phyloP scores from a whole-genome alignment of 2,888 invertebrate species.

The Rugalucina vietnamica region DNA sequence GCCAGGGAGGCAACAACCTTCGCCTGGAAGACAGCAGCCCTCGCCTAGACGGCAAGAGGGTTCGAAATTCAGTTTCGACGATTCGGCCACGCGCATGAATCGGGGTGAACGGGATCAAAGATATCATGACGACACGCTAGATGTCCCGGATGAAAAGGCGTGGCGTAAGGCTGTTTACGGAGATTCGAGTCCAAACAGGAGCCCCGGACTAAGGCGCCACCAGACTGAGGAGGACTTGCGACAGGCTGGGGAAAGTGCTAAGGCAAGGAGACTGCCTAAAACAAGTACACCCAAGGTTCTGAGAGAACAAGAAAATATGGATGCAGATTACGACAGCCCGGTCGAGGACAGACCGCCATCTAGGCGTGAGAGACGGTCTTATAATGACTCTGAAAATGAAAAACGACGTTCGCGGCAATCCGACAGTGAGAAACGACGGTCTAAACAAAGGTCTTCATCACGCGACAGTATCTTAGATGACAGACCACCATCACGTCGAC shows the following conservation, averaged over 20 bases:
- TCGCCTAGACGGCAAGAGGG: conserved; percentile 33
- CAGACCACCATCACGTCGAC: conserved; percentile 65
- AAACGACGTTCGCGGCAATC: conserved; percentile 61
- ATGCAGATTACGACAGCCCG: conserved; percentile 53
- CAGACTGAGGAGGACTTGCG: conserved; percentile 65
- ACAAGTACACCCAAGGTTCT: conserved; percentile 76
- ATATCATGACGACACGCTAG: conserved; percentile 63
- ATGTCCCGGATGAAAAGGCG: conserved; percentile 73
- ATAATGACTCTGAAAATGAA: conserved; percentile 57
- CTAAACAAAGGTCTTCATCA: conserved; percentile 74
- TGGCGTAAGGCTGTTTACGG: conserved; percentile 79
- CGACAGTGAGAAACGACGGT: conserved; percentile 57
- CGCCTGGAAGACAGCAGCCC: background rate
- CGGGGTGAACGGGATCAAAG: conserved; percentile 17
- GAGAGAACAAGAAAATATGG: conserved; percentile 46
- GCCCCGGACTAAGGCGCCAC: conserved; percentile 51
- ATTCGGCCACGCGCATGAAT: conserved; percentile 31
- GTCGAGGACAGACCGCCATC: conserved; percentile 49
- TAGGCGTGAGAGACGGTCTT: conserved; percentile 49
- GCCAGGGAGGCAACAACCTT: conserved; percentile 30
- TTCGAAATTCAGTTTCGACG: conserved; percentile 52
- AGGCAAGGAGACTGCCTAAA: conserved; percentile 64
- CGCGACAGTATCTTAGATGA: conserved; percentile 77
- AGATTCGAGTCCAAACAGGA: conserved; percentile 59
- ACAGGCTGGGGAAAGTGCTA: conserved; percentile 57